Evolutionary conservation across 2,113 vertebrate genomes (phyloP), one percentile per base, ranked within the genome.

Genomic region (Platichthys stellatus): DNA sequence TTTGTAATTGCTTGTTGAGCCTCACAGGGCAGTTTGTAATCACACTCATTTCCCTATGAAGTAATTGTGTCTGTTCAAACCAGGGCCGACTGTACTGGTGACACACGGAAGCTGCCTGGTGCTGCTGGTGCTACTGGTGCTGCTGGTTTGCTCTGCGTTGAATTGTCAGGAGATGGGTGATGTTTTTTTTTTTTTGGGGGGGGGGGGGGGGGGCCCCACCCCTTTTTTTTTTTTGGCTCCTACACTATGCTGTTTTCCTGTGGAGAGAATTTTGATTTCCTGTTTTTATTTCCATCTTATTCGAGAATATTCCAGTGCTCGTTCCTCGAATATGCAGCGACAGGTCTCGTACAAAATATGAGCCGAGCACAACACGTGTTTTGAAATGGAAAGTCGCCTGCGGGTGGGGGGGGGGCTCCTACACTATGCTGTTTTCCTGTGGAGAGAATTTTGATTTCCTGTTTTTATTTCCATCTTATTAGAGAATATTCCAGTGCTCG

Each of bases 1-100:
- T 88, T 85, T 87, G 78, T 89, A 91, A 88, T 88, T 90, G 82
- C 85, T 85, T 76, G 78, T 85, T 70, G 78, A 84, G 88, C 77
- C 85, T 85, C 85, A 47, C 69, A 85, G 77, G 85, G 85, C 85
- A 82, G 72, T 78, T 57, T 76, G 81, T 88, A 86, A 90, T 88
- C 78, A 81, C 80, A 80, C 71, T 79, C 75, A 69, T 78, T 76
- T 75, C 35, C 53, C 76, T 57, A 23, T 70, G 78, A 84, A 80
- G 70, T 84, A 75, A 89, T 81, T 87, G 86, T 86, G 75, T 82
- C 61, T 79, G 56, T 84, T 81, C 31, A 86, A 77, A 83, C 60
- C 45, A 45, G 64, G n/a, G 3, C 47, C 3, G 58, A 53, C 62
- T 71, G 18, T 57, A 45, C 68, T 61, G 47, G 40, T 31, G 6